Percentiles rank a stretch among this genome's conserved stretches.
phyloP scores from a whole-genome alignment of 1,140 invertebrate species.

The Gyrodactylus salaris region DNA sequence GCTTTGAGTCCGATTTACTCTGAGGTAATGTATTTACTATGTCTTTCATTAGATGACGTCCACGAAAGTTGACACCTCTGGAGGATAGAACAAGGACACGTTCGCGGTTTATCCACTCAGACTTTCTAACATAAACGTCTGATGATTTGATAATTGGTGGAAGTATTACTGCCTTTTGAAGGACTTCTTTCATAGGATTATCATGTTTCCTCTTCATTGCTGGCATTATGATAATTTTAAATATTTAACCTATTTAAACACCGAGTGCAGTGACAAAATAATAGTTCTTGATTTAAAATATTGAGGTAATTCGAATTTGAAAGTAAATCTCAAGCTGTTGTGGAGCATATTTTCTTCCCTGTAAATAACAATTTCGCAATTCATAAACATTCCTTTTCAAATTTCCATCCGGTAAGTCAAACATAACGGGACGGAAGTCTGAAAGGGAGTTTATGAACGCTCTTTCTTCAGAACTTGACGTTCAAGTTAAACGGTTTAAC shows the following conservation, averaged over 20 bases:
- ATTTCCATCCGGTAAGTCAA: background rate
- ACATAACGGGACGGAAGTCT: background rate
- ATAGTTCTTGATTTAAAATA: background rate
- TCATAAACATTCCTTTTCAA: background rate
- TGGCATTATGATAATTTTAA: background rate
- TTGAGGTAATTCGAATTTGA: background rate
- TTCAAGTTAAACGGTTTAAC: too few relatives aligned
- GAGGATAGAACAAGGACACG: conserved; percentile 58
- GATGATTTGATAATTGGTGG: background rate
- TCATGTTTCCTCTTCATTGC: background rate
- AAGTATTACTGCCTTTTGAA: background rate
- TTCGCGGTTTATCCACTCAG: conserved; percentile 53
- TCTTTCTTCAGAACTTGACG: too few relatives aligned
- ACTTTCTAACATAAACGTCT: background rate
- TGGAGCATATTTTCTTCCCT: too few relatives aligned
- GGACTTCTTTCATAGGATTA: background rate
- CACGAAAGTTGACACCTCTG: conserved; percentile 50
- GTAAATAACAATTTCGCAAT: too few relatives aligned
- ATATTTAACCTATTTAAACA: background rate
- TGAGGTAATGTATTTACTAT: conserved; percentile 66
- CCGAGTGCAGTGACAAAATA: background rate
- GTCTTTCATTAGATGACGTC: conserved; percentile 78
- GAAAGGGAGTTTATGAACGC: background rate
- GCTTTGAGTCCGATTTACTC: conserved; percentile 45
- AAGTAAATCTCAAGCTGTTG: background rate